phyloP scores from a whole-genome alignment of 2,797 vertebrate species.

The Acipenser transmontanus region DNA sequence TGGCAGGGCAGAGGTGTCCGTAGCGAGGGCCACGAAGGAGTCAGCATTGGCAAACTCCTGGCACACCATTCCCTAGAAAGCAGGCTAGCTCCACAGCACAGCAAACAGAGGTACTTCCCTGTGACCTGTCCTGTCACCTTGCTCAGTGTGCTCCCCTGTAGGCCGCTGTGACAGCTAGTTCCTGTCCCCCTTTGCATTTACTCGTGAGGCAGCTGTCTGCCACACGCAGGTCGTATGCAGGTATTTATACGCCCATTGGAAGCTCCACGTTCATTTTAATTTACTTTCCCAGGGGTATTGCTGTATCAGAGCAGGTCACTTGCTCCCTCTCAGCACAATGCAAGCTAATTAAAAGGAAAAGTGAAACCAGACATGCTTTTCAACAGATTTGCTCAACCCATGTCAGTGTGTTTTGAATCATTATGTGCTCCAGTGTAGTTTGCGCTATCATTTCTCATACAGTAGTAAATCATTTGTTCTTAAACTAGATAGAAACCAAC shows the following conservation, averaged over 20 bases:
- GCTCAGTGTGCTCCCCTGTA: no score
- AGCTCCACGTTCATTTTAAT: constrained; percentile 79
- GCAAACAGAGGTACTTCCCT: background rate
- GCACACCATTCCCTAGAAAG: constrained; percentile 73
- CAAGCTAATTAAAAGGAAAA: constrained; percentile 46
- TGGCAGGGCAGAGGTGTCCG: constrained; percentile 77
- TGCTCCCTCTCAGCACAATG: constrained; percentile 59
- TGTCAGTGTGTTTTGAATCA: constrained; percentile 6
- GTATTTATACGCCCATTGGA: constrained; percentile 81
- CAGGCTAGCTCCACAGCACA: no score
- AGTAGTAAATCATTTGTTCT: constrained; percentile 13
- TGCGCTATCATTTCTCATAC: constrained; percentile 41
- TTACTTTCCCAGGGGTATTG: constrained; percentile 61
- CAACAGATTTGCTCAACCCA: constrained; percentile 40
- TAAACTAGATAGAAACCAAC: no score
- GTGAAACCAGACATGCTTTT: constrained; percentile 58
- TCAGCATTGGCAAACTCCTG: constrained; percentile 80
- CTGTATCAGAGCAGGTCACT: constrained; percentile 44
- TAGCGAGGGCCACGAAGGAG: constrained; percentile 74
- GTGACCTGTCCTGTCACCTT: constrained; percentile 1
- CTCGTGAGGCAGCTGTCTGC: constrained; percentile 48
- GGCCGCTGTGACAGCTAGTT: no score
- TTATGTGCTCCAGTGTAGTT: no score
- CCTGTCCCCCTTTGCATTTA: constrained; percentile 53
- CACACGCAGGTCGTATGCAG: constrained; percentile 66